A percentile compares a stretch with the other conserved stretches of the same genome.
Evolutionary conservation across 2,797 vertebrate species (phyloP).

Genomic region (Echiichthys vipera): DNA sequence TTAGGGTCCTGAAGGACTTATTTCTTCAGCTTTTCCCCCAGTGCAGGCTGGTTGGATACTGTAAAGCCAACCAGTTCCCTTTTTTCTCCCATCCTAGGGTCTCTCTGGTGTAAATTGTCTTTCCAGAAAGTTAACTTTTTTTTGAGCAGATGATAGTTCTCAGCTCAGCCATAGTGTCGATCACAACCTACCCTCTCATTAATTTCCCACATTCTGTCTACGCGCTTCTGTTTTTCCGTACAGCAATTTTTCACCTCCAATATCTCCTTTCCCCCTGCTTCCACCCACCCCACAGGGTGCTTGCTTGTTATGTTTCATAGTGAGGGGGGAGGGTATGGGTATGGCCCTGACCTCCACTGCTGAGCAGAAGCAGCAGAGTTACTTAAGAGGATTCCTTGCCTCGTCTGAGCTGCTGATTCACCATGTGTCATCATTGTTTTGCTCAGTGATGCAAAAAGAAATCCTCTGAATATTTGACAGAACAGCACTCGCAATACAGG

Average conservation of each 20-base stretch:
- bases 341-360: conserved; percentile 57
- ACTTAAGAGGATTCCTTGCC: conserved; percentile 77
- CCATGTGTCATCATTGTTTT: conserved; percentile 71
- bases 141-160: conserved; percentile 22
- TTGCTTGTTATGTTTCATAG: conserved; percentile 53
- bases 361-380: conserved; percentile 55
- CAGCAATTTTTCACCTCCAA: conserved; percentile 37
- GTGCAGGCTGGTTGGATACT: conserved; percentile 56
- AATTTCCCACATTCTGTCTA: conserved; percentile 38
- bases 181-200: conserved; percentile 29
- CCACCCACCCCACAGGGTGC: conserved; percentile 62
- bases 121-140: conserved; percentile 22
- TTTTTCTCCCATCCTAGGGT: conserved; percentile 34
- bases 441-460: conserved; percentile 47
- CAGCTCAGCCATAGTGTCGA: neutral
- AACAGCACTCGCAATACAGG: conserved; percentile 16
- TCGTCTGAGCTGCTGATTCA: conserved; percentile 79
- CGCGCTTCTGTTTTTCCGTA: conserved; percentile 42
- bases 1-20: conserved; percentile 80
- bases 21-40: conserved; percentile 59
- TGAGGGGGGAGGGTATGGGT: neutral
- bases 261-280: conserved; percentile 38
- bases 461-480: conserved; percentile 18
- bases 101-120: conserved; percentile 37
- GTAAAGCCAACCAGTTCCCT: conserved; percentile 58